Evolutionary conservation across 1,140 invertebrate genomes (phyloP).

Genomic region (Pogonomyrmex barbatus): DNA sequence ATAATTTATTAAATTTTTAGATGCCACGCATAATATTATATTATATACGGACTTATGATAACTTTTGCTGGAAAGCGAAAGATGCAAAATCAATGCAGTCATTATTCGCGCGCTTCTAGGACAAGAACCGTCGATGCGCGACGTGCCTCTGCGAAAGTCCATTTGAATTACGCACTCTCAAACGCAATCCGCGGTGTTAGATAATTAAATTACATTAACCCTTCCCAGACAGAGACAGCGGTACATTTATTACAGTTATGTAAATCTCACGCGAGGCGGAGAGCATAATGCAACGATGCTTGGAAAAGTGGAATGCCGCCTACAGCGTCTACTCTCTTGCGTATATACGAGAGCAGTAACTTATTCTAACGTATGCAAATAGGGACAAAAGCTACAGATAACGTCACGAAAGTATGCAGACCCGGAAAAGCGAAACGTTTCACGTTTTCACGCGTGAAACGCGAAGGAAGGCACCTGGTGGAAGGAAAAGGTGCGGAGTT

Average conservation of each 20-base stretch:
- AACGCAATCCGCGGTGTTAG: constrained; percentile 34
- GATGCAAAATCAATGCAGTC: constrained; percentile 8
- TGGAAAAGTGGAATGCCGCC: constrained; percentile 54
- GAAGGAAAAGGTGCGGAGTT: background rate
- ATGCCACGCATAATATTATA: too few species aligned
- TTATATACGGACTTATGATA: background rate
- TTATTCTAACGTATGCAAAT: constrained; percentile 59
- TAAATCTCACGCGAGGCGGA: constrained; percentile 50
- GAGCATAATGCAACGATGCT: constrained; percentile 50
- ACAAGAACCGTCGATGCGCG: background rate
- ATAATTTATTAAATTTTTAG: background rate
- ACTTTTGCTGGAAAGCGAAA: background rate
- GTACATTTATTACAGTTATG: constrained; percentile 48
- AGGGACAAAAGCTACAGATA: constrained; percentile 49
- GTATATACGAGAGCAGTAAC: constrained; percentile 35
- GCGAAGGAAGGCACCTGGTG: background rate
- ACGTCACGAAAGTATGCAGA: constrained; percentile 50
- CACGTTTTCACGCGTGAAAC: constrained; percentile 17
- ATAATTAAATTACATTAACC: constrained; percentile 38
- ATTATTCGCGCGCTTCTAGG: background rate
- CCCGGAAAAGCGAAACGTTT: constrained; percentile 53
- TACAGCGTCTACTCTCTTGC: constrained; percentile 47
- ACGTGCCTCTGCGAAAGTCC: background rate
- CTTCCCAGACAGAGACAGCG: constrained; percentile 19
- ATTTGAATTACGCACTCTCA: constrained; percentile 20